Conservation (phyloP, 1,140 invertebrate genomes). For the Pseudomyrmex flavicornis region DNA sequence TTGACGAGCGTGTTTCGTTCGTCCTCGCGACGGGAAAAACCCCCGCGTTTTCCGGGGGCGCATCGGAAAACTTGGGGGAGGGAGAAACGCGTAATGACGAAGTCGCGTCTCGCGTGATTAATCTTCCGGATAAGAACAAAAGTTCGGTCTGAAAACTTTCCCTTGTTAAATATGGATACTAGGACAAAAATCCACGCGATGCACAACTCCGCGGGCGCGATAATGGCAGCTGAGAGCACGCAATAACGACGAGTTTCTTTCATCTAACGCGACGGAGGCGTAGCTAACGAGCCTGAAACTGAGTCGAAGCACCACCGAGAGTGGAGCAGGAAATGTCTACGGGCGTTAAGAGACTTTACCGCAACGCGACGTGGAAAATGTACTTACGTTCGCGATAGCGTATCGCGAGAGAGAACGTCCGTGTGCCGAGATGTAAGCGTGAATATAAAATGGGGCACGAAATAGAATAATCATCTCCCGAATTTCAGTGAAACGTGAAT, state of each 20-base stretch:
- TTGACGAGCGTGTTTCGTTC: conserved; percentile 26
- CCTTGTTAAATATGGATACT: conserved; percentile 59
- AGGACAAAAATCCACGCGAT: conserved; percentile 28
- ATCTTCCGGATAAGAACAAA: conserved; percentile 51
- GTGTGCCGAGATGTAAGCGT: conserved; percentile 27
- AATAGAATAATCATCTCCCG: conserved; percentile 40
- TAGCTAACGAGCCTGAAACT: conserved; percentile 54
- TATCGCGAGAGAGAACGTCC: neutral
- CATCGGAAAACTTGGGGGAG: neutral
- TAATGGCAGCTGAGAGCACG: conserved; percentile 13
- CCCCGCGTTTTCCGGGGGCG: neutral
- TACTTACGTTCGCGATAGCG: conserved; percentile 35
- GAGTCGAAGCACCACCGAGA: neutral
- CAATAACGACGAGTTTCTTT: conserved; percentile 35
- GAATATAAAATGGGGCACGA: conserved; percentile 29
- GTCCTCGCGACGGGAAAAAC: neutral
- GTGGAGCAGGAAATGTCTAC: conserved; percentile 36
- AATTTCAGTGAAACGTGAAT: conserved; percentile 16
- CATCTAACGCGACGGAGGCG: conserved; percentile 3
- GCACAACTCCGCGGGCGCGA: neutral
- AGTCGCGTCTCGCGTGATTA: conserved; percentile 44
- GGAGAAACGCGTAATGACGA: conserved; percentile 45
- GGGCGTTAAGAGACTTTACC: conserved; percentile 52
- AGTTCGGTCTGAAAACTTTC: conserved; percentile 45
- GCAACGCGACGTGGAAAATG: conserved; percentile 35